A percentile compares a stretch with the other conserved stretches of the same genome.
Conservation (phyloP, 1,140 invertebrate genomes). For the Harlomillsia oculata region DNA sequence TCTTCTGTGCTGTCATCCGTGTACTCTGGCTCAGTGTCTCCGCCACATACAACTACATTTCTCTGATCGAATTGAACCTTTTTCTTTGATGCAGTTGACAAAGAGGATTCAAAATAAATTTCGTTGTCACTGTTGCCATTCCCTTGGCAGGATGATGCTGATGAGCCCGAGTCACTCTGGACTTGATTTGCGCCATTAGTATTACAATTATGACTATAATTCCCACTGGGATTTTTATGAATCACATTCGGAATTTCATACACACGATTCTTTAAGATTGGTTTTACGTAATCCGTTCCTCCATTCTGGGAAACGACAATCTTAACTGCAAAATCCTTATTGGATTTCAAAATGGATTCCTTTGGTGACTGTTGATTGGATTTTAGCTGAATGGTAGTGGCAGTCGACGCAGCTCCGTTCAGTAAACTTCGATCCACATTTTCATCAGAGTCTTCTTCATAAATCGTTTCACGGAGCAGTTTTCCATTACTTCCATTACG, state of each 20-base stretch:
- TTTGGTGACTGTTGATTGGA: no score
- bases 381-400: not conserved
- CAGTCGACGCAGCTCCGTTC: not conserved
- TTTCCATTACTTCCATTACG: slow-evolving; percentile 5
- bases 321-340: slow-evolving; percentile 27
- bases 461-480: slow-evolving; percentile 32
- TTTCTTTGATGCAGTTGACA: slow-evolving; percentile 22
- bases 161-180: no score
- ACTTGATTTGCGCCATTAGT: no score
- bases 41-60: slow-evolving; percentile 25
- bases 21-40: slow-evolving; percentile 10
- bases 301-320: slow-evolving; percentile 28
- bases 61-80: slow-evolving; percentile 34
- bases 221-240: not conserved
- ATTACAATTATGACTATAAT: not conserved
- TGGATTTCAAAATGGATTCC: not conserved
- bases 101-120: slow-evolving; percentile 22
- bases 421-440: not conserved
- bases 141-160: not conserved
- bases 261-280: slow-evolving; percentile 32
- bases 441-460: slow-evolving; percentile 27
- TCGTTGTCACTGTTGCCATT: not conserved
- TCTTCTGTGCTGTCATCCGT: slow-evolving; percentile 2
- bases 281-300: slow-evolving; percentile 26
- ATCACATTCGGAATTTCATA: slow-evolving; percentile 10